phyloP scores from a whole-genome alignment of 2,888 invertebrate genomes.

The Meganola albula region DNA sequence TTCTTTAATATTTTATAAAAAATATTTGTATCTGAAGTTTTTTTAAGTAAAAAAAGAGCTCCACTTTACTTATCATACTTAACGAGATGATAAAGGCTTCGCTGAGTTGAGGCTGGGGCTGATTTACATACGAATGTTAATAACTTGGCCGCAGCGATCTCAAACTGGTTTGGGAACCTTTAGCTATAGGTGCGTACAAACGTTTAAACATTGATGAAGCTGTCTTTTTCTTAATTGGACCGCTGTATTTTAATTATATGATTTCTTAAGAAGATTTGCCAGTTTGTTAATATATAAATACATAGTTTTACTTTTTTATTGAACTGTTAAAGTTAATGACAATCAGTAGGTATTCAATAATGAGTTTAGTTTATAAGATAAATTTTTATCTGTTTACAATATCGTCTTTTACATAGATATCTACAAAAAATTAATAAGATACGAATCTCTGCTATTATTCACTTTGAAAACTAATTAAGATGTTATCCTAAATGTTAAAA shows the following conservation, averaged over 20 bases:
- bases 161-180: conserved; percentile 24
- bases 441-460: too few species aligned
- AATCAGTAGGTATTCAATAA: too few species aligned
- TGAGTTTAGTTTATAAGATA: too few species aligned
- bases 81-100: conserved; percentile 58
- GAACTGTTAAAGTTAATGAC: too few species aligned
- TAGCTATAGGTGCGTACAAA: background rate
- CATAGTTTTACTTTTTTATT: too few species aligned
- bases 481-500: too few species aligned
- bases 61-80: conserved; percentile 52
- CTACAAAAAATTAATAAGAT: too few species aligned
- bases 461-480: too few species aligned
- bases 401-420: too few species aligned
- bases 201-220: background rate
- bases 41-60: conserved; percentile 41
- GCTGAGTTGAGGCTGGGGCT: conserved; percentile 54
- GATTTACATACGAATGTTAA: conserved; percentile 72
- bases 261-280: background rate
- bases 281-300: background rate
- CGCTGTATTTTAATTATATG: background rate
- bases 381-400: too few species aligned
- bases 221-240: background rate
- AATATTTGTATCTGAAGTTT: conserved; percentile 26
- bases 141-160: conserved; percentile 52
- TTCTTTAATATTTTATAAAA: conserved; percentile 27